Conservation (phyloP, 2,797 vertebrate genomes). For the Rousettus madagascariensis region DNA sequence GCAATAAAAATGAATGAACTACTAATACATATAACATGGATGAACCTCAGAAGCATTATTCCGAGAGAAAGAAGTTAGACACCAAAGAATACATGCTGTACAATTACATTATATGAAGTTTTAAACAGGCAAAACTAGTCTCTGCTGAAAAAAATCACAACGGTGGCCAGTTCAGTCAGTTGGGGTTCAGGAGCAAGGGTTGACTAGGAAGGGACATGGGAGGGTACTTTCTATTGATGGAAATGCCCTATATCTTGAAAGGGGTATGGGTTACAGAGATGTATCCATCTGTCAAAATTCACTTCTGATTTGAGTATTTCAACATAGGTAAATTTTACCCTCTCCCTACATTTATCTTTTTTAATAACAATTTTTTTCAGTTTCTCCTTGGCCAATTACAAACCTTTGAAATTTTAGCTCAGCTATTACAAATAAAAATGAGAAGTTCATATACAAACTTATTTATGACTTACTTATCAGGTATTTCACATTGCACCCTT, state of each 20-base stretch:
- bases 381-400: neutral
- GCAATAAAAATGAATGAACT: neutral
- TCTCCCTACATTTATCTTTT: neutral
- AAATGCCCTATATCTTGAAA: neutral
- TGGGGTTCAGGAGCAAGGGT: neutral
- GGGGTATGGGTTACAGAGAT: neutral
- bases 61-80: neutral
- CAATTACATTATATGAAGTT: neutral
- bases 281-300: neutral
- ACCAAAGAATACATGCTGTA: neutral
- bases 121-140: neutral
- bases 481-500: neutral
- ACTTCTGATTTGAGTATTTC: neutral
- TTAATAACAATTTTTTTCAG: neutral
- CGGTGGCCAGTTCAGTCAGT: neutral
- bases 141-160: neutral
- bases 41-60: neutral
- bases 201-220: neutral
- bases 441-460: neutral
- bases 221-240: neutral
- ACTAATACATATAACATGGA: neutral
- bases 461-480: neutral
- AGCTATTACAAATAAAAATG: neutral
- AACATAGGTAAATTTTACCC: neutral
- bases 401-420: slow-evolving; percentile 24